A percentile compares a stretch with the other conserved stretches of the same genome.
phyloP scores from a whole-genome alignment of 1,140 invertebrate species.

The Drosophila paulistorum region DNA sequence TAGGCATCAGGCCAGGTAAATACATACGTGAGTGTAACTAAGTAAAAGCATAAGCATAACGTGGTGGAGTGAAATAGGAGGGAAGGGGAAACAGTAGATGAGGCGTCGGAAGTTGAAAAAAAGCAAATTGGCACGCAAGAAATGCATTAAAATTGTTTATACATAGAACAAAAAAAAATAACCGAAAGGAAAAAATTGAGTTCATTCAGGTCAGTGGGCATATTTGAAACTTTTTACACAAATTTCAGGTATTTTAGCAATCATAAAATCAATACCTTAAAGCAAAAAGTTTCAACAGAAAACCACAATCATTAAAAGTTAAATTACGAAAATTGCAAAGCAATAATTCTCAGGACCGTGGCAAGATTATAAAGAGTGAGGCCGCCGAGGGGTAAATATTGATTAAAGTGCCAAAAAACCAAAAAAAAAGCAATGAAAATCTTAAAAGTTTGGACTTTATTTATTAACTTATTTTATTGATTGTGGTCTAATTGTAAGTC shows the following conservation, averaged over 20 bases:
- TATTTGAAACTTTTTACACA: not conserved
- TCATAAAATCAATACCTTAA: not conserved
- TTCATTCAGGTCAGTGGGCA: constrained; percentile 3
- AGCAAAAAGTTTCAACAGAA: not conserved
- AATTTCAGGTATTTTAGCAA: not conserved
- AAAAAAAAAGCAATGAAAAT: too few species aligned
- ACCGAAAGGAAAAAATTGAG: not conserved
- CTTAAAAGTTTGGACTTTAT: too few species aligned
- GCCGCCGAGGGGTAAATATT: too few species aligned
- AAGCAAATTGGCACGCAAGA: constrained; percentile 44
- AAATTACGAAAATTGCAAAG: too few species aligned
- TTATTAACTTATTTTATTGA: too few species aligned
- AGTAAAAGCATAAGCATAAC: not conserved
- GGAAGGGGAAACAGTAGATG: not conserved
- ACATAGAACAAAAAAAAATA: not conserved
- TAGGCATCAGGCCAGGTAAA: constrained; percentile 1
- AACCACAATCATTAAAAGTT: too few species aligned
- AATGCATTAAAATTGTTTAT: constrained; percentile 45
- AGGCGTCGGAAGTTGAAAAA: constrained; percentile 21
- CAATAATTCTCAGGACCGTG: too few species aligned
- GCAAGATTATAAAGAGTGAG: too few species aligned
- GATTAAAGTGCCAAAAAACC: too few species aligned
- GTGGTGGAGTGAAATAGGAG: not conserved
- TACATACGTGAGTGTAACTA: constrained; percentile 8
- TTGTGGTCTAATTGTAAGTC: too few species aligned